Base-by-base conservation (phyloP, 2,113 vertebrate genomes). In the Leptobrachium leishanense region DNA sequence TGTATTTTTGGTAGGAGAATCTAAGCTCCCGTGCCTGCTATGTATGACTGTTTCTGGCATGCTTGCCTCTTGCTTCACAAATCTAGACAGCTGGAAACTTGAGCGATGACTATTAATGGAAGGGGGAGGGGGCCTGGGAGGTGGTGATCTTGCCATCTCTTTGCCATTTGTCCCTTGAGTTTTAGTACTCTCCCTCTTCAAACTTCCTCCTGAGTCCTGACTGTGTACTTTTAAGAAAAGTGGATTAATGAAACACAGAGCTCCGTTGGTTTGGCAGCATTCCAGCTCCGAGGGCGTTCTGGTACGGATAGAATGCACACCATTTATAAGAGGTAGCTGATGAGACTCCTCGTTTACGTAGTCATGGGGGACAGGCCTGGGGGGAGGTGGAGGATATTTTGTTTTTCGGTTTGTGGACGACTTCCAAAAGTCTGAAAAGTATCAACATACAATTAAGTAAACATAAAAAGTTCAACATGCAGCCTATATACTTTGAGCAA, bases 181-280 rank as follows among this genome's bases (percentile, higher is more conserved):
- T 88, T 87, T 85, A 0, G 81, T 66, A 82, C 85, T 84, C 70
- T 85, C 84, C 77, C 88, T 82, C 74, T 87, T 86, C 68, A 85
- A 83, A 74, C 86, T 92, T 74, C 86, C 90, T 69, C 87, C 69
- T 79, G 88, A 86, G 84, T 92, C 91, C 82, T 90, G 90, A 86
- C 87, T 95, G 76, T 94, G 95, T 50, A 95, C 94, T 91, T 98
- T 96, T 76, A 96, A 90, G 85, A 97, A 98, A 59, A 96, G 92
- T 1, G 97, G 96, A 87, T 95, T 96, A 83, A 97, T 91, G n/a
- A 97, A 97, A 86, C 96, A 98, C 85, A 97, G 87, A 0, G 96
- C 94, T 80, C 92, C 91, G 12, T 92, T 94, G 88, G 92, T 92
- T 85, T 93, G 92, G 88, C 92, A 88, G 43, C 92, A 93, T 88